Evolutionary conservation across 2,888 invertebrate genomes (phyloP), one percentile per base, ranked within the genome.

Genomic region (Catocala sponsa): DNA sequence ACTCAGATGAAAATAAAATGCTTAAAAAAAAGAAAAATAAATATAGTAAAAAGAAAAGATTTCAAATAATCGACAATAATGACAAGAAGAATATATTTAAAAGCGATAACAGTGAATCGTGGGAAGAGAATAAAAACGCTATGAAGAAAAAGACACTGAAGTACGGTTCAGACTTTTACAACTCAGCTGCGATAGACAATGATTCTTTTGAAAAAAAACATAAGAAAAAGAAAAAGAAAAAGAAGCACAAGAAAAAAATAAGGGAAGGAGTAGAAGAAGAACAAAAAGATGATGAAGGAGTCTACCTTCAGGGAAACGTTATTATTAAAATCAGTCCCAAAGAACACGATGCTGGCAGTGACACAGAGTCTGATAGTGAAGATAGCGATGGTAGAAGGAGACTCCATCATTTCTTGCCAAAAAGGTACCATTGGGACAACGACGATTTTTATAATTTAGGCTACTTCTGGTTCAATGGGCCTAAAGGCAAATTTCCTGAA

Each of bases 381-480:
- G 41, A 55, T n/a, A 7, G n/a, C 6, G 51, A 53, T 11, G 5
- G 25, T 6, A 74, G 91, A 11, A 72, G 74, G 2, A 67, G 87
- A 0, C 9, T 90, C 5, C 67, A 74, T 0, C 66, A 82, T 33
- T 92, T 92, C 51, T 6, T 91, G 5, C 92, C 92, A 0, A 92
- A 92, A 58, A 68, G 90, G 1, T 83, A 75, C 9, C 81, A 86
- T 48, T 91, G 91, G 91, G 48, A 78, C 0, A 60, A 75, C 0
- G 70, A 81, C 0, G 88, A 91, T 0, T 76, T 86, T 0, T 65
- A 76, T 0, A 53, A 84, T 7, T 70, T 92, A n/a, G 86, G 86
- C 0, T 85, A 86, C 51, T 87, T 76, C 15, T 92, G 91, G 91
- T 88, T 86, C 4, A 81, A 85, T 13, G 90, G 90, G 0, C 86